Evolutionary conservation across 2,888 invertebrate species (phyloP).

Genomic region (Pandemis heparana): DNA sequence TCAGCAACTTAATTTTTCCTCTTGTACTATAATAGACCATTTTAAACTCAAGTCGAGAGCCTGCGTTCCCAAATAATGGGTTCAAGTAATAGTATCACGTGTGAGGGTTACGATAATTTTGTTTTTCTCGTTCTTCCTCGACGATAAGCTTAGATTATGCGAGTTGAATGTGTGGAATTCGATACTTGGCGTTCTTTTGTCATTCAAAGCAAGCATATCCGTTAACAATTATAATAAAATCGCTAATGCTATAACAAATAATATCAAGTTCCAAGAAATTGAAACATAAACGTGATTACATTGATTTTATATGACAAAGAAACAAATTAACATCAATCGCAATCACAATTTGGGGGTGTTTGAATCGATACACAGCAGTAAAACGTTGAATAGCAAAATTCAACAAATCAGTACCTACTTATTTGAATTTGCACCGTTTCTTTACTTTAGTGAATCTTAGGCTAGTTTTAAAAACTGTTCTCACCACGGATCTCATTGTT

Average conservation of each 20-base stretch:
- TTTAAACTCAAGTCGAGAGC: neutral
- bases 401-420: no score
- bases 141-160: no score
- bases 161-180: neutral
- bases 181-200: neutral
- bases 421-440: no score
- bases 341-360: no score
- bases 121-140: neutral
- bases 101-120: constrained; percentile 3
- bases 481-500: no score
- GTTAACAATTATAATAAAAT: neutral
- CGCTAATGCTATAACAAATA: neutral
- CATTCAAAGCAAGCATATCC: neutral
- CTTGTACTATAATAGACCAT: neutral
- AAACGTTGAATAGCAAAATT: no score
- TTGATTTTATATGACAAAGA: neutral
- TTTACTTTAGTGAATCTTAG: no score
- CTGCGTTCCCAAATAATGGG: neutral
- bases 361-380: no score
- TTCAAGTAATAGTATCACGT: constrained; percentile 1
- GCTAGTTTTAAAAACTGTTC: no score
- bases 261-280: constrained; percentile 18
- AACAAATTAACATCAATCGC: neutral
- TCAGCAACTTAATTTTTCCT: neutral
- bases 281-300: constrained; percentile 17